Conservation (phyloP, 1,140 invertebrate genomes). For the Micrasema minimum region DNA sequence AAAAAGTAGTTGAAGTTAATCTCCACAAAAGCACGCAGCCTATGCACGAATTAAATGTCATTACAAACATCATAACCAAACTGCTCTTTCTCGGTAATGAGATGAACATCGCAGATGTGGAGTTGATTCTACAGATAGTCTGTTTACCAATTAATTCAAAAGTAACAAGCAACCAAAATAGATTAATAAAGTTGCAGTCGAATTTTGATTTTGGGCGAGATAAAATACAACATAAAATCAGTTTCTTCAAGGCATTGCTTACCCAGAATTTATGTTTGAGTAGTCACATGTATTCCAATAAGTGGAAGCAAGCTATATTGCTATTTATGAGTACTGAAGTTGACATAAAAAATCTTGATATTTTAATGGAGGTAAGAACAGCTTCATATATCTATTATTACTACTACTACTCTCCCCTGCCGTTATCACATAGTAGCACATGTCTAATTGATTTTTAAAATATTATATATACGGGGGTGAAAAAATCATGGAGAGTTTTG, state of each 20-base stretch:
- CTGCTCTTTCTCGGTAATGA: conserved; percentile 17
- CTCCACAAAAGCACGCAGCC: conserved; percentile 19
- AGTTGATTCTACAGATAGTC: conserved; percentile 20
- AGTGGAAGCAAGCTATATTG: conserved; percentile 18
- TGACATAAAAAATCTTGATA: conserved; percentile 8
- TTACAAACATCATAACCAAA: conserved; percentile 31
- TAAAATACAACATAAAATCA: conserved; percentile 21
- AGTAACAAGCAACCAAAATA: not conserved
- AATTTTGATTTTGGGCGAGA: conserved; percentile 13
- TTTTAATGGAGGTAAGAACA: conserved; percentile 13
- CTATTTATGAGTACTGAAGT: conserved; percentile 7
- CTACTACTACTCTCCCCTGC: too few species aligned
- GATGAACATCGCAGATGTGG: conserved; percentile 31
- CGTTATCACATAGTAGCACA: too few species aligned
- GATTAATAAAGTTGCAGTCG: not conserved
- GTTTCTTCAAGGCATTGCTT: conserved; percentile 23
- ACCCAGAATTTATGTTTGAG: conserved; percentile 28
- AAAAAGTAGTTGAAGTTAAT: conserved; percentile 16
- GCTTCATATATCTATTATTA: too few species aligned
- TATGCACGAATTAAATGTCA: conserved; percentile 13
- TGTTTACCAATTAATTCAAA: not conserved
- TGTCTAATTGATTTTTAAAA: too few species aligned
- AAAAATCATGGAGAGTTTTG: too few species aligned
- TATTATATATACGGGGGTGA: too few species aligned
- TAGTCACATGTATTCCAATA: conserved; percentile 4